Evolutionary conservation across 1,140 invertebrate species (phyloP), one percentile per base, ranked within the genome.

Genomic region (Drosophila busckii): DNA sequence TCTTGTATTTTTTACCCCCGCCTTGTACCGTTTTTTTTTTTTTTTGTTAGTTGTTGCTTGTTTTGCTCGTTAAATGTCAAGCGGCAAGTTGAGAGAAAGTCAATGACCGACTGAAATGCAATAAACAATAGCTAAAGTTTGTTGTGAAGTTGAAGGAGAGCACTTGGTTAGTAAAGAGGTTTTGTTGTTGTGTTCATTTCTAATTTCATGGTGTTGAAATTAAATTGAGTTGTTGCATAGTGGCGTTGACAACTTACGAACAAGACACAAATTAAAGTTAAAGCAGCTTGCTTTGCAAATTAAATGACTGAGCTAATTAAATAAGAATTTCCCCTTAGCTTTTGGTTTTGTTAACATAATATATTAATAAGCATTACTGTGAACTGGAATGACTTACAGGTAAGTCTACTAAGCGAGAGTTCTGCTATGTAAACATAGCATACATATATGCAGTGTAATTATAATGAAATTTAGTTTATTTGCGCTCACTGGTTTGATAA

Each of bases 101-200:
- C 73, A 78, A 78, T 80, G 73, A 73, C 75, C 73, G 58, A 54
- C 13, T 26, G 68, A 75, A 65, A 69, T 63, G 54, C 64, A 80
- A 73, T 73, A 80, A n/a, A 80, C 73, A 80, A 80, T 80, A 73
- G 73, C 20, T 52, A 78, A 78, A 78, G 73, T 78, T 78, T 78
- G 73, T 78, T 78, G 67, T 44, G 50, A 59, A 78, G 73, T 73
- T 78, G 64, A 73, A 80, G 56, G 42, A 69, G 73, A 73, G 63
- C 68, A 80, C 73, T 78, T 73, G 65, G 73, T 78, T 71, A 71
- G 67, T 31, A 53, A 45, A 49, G 60, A 45, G 70, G 34, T 58
- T 62, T 19, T 41, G 41, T 20, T 9, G 17, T 37, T 26, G 40
- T 4, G 12, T 26, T 53, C n/a, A n/a, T n/a, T 45, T 25, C n/a